These are phyloP conservation scores for Lasioglossum albipes DNA, from an alignment of 1,140 invertebrate species.

Conservation along the genomic window DNA sequence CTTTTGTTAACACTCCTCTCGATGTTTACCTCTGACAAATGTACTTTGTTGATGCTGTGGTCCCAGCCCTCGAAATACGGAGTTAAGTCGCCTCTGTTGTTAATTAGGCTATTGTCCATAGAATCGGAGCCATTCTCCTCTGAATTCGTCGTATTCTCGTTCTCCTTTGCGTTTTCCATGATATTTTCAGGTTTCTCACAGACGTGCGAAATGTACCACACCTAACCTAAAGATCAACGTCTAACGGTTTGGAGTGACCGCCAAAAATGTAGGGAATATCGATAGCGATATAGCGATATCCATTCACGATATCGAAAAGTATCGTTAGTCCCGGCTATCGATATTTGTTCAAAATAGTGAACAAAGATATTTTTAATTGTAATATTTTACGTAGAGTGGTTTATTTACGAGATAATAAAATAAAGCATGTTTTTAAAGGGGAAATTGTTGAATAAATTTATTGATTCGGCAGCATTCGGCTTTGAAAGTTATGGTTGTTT, in stretches of 20 bases:
- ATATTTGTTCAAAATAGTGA: neutral
- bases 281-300: slow-evolving; percentile 6
- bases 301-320: neutral
- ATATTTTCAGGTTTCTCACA: neutral
- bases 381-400: too few species aligned
- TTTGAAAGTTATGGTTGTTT: too few species aligned
- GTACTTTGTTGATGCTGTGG: slow-evolving; percentile 67
- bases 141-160: neutral
- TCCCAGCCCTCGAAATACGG: slow-evolving; percentile 65
- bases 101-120: slow-evolving; percentile 36
- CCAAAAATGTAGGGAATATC: slow-evolving; percentile 26
- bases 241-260: slow-evolving; percentile 32
- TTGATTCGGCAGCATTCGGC: too few species aligned
- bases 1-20: too few species aligned
- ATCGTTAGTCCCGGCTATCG: too few species aligned
- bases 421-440: too few species aligned
- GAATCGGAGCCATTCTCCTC: neutral
- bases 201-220: neutral
- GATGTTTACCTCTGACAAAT: slow-evolving; percentile 66
- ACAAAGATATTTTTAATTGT: neutral
- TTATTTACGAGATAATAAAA: too few species aligned
- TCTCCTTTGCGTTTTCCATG: neutral
- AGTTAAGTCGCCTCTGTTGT: slow-evolving; percentile 58
- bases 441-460: too few species aligned
- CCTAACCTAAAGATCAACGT: slow-evolving; percentile 12